phyloP scores from a whole-genome alignment of 2,113 vertebrate genomes.

The Oryzias curvinotus region DNA sequence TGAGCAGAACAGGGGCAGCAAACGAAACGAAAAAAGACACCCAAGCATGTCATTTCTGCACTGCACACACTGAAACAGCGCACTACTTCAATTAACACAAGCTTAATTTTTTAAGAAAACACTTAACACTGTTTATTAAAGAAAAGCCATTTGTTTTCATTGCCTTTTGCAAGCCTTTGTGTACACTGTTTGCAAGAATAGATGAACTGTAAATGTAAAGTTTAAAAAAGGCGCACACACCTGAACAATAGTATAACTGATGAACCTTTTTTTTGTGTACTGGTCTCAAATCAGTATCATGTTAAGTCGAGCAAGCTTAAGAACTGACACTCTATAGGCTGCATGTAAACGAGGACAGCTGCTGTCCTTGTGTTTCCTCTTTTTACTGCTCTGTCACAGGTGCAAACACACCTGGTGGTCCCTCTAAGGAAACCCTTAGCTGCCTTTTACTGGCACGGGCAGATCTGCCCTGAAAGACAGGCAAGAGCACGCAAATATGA shows the following conservation, averaged over 20 bases:
- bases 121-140: slow-evolving; percentile 57
- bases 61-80: slow-evolving; percentile 63
- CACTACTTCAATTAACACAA: slow-evolving; percentile 64
- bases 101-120: slow-evolving; percentile 56
- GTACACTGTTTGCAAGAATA: slow-evolving; percentile 21
- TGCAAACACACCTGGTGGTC: slow-evolving; percentile 75
- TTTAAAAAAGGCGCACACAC: slow-evolving; percentile 4
- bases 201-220: background rate
- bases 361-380: slow-evolving; percentile 60
- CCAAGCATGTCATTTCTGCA: slow-evolving; percentile 65
- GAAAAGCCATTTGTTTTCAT: no score
- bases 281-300: slow-evolving; percentile 6
- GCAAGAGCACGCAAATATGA: slow-evolving; percentile 54
- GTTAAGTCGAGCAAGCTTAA: slow-evolving; percentile 36
- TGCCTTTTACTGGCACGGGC: slow-evolving; percentile 66
- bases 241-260: slow-evolving; percentile 1
- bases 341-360: slow-evolving; percentile 64
- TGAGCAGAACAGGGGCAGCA: slow-evolving; percentile 58
- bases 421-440: slow-evolving; percentile 66
- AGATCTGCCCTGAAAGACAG: slow-evolving; percentile 67
- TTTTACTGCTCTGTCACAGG: slow-evolving; percentile 63
- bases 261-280: background rate
- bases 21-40: slow-evolving; percentile 71
- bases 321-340: slow-evolving; percentile 49
- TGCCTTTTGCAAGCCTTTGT: background rate